phyloP scores from a whole-genome alignment of 1,140 invertebrate genomes.

The Linepithema humile region DNA sequence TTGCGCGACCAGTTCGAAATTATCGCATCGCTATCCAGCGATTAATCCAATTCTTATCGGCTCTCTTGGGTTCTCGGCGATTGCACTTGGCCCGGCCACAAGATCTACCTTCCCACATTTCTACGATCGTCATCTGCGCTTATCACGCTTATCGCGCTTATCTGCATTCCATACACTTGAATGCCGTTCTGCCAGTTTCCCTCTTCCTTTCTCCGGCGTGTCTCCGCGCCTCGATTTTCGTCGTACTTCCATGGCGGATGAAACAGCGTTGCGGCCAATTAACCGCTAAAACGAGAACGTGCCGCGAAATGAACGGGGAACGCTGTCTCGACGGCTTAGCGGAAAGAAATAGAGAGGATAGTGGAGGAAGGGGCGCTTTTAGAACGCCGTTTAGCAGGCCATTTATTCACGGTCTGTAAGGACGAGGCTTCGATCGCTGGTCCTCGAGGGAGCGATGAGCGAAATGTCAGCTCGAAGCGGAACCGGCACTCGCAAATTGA shows the following conservation, averaged over 20 bases:
- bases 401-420: slow-evolving; percentile 49
- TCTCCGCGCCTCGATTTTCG: not conserved
- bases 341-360: not conserved
- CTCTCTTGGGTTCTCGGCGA: slow-evolving; percentile 5
- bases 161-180: slow-evolving; percentile 76
- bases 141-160: slow-evolving; percentile 67
- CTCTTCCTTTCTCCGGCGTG: not conserved
- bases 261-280: slow-evolving; percentile 50
- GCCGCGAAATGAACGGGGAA: slow-evolving; percentile 21
- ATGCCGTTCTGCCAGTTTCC: slow-evolving; percentile 75
- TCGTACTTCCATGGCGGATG: not conserved
- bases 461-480: slow-evolving; percentile 78
- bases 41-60: slow-evolving; percentile 77
- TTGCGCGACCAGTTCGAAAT: not conserved
- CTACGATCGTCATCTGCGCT: slow-evolving; percentile 66
- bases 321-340: slow-evolving; percentile 22
- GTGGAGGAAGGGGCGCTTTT: not conserved
- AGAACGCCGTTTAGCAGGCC: slow-evolving; percentile 61
- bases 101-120: slow-evolving; percentile 54
- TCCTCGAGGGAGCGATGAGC: slow-evolving; percentile 73
- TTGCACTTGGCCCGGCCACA: slow-evolving; percentile 25
- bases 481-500: slow-evolving; percentile 77
- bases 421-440: slow-evolving; percentile 63
- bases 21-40: slow-evolving; percentile 50
- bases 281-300: slow-evolving; percentile 4